Evolutionary conservation across 2,888 invertebrate species (phyloP).

Genomic region (Yponomeuta cagnagella): DNA sequence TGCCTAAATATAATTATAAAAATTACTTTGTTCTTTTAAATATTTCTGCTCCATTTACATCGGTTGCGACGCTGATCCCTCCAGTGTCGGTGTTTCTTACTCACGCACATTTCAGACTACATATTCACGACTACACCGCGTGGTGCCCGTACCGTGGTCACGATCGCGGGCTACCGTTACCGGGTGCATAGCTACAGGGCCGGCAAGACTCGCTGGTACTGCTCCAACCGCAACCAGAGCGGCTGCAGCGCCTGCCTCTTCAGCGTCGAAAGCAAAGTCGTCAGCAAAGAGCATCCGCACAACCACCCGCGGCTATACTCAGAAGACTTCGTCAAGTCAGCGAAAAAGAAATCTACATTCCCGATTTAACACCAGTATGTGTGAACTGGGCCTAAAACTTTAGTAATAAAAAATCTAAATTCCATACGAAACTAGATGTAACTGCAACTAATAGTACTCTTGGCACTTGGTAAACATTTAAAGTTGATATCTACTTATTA

Average conservation of each 20-base stretch:
- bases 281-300: background rate
- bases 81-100: too few species aligned
- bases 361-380: background rate
- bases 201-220: background rate
- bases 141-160: background rate
- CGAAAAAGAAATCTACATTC: background rate
- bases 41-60: too few species aligned
- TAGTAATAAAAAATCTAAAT: too few species aligned
- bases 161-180: background rate
- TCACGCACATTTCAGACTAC: background rate
- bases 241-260: background rate
- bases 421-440: too few species aligned
- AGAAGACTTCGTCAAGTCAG: background rate
- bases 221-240: background rate
- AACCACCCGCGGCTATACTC: background rate
- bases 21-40: too few species aligned
- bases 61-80: too few species aligned
- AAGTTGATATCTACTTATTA: too few species aligned
- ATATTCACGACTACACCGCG: background rate
- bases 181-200: background rate
- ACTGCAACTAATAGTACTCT: too few species aligned
- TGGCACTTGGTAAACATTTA: too few species aligned
- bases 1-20: too few species aligned
- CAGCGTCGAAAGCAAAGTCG: background rate
- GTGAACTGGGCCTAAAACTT: too few species aligned